Evolutionary conservation across 2,797 vertebrate genomes (phyloP).

Genomic region (Steatocranus sp.): DNA sequence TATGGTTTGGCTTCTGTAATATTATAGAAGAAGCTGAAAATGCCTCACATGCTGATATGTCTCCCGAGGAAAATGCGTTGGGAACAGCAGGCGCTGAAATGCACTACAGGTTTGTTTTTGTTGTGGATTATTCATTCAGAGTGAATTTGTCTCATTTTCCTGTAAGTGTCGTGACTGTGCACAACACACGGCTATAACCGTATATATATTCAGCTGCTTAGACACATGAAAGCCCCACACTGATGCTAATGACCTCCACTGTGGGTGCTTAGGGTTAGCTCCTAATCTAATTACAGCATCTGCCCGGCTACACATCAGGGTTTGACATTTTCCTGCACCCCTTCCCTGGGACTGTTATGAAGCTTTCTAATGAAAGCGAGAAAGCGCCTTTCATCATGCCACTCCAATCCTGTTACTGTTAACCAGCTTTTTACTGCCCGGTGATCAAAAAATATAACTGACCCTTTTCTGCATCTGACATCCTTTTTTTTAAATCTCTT

Average conservation of each 20-base stretch:
- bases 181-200: not conserved
- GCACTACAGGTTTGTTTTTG: not conserved
- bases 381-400: not conserved
- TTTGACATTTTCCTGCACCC: not conserved
- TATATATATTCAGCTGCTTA: not conserved
- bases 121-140: not conserved
- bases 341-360: conserved; percentile 11
- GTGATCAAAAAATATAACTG: not conserved
- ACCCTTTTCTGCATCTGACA: not conserved
- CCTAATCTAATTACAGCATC: conserved; percentile 49
- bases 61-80: not conserved
- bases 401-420: not conserved
- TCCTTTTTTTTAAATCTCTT: not conserved
- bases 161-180: not conserved
- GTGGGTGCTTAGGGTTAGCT: conserved; percentile 17
- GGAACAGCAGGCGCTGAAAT: not conserved
- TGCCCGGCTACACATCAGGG: conserved; percentile 18
- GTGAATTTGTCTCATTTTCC: not conserved
- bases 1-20: not conserved
- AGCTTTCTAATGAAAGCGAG: conserved; percentile 29
- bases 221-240: conserved; percentile 9
- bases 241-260: conserved; percentile 32
- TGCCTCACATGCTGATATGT: not conserved
- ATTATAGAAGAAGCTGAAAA: not conserved
- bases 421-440: not conserved